Base-by-base conservation (phyloP, 2,888 invertebrate species). In the Chrysolina oricalcia region DNA sequence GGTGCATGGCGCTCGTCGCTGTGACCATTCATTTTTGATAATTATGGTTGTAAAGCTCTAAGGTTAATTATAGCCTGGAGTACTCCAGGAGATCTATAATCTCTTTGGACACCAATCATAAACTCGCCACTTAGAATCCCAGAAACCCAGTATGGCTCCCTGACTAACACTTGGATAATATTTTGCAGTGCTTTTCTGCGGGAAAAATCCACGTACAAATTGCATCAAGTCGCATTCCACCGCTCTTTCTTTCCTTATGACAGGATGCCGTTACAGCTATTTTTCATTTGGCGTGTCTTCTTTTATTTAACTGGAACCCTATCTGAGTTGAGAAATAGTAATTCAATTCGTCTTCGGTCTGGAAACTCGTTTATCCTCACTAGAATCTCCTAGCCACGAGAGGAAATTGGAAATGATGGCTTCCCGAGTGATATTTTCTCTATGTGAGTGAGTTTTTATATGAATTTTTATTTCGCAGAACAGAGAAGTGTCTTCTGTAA, bases 131-230 rank as follows among this genome's bases (percentile, higher is more conserved):
- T n/a, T 40, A 43, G 9, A 8, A 8, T 4, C 3, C 13, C 2
- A 43, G 10, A 17, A 41, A n/a, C 35, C 11, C 19, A 2, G 15
- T 35, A 19, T 19, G n/a, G 35, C 53, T 27, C 19, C 68, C 35
- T 35, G 15, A 68, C 53, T 68, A 53, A 48, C 41, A 27, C n/a
- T 50, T 19, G 15, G 23, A 41, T 15, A 27, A 43, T 48, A 10
- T 35, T 43, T 21, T 21, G 21, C n/a, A 2, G 35, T 48, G 41
- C 46, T 48, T 48, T 53, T 17, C 27, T 40, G 35, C 15, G 13
- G 23, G 68, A 53, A 68, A 53, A 68, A 56, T 68, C 56, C 68
- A 17, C 35, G 41, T 40, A 68, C 53, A 68, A 68, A 68, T 68
- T 68, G 68, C 68, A 68, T 68, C 53, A 68, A 35, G 68, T n/a